Base-by-base conservation (phyloP, 1,140 invertebrate genomes). In the Pinna nobilis region DNA sequence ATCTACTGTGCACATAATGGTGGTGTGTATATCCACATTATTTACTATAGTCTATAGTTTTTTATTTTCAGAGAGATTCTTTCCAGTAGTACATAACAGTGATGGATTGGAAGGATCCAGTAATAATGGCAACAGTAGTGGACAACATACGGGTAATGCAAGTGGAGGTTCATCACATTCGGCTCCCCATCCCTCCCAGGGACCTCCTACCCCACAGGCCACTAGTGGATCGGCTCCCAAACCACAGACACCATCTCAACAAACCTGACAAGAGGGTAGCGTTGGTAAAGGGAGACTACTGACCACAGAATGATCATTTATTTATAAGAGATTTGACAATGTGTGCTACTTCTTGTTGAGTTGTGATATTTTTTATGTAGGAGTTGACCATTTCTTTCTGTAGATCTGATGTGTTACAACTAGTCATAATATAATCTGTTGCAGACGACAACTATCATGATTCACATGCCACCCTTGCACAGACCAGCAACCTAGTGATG, bases 1-100 rank as follows among this genome's bases (percentile, higher is more conserved):
- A n/a, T n/a, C n/a, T n/a, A n/a, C n/a, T n/a, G n/a, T n/a, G n/a
- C n/a, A n/a, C n/a, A n/a, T n/a, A n/a, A n/a, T n/a, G n/a, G n/a
- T n/a, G n/a, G n/a, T n/a, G n/a, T n/a, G n/a, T n/a, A n/a, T n/a
- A n/a, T n/a, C n/a, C 44, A 47, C 32, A 23, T 28, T 28, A 53
- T 13, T 20, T 28, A 28, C 32, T 23, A 51, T 28, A 51, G 13
- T 15, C 11, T 23, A 67, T 25, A n/a, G 1, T 50, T 64, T 64
- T 50, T 39, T 66, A 23, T 65, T 82, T 82, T 11, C 80, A 86
- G 85, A 87, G 55, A 78, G 85, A 18, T 84, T 82, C 59, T 86
- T 87, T 70, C 80, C 82, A 51, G 78, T 79, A 55, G 79, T 82
- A 53, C 84, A 82, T 49, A 83, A 74, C 35, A 77, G 59, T 73